phyloP scores from a whole-genome alignment of 2,113 vertebrate species.

The Rhabdomys dilectus region DNA sequence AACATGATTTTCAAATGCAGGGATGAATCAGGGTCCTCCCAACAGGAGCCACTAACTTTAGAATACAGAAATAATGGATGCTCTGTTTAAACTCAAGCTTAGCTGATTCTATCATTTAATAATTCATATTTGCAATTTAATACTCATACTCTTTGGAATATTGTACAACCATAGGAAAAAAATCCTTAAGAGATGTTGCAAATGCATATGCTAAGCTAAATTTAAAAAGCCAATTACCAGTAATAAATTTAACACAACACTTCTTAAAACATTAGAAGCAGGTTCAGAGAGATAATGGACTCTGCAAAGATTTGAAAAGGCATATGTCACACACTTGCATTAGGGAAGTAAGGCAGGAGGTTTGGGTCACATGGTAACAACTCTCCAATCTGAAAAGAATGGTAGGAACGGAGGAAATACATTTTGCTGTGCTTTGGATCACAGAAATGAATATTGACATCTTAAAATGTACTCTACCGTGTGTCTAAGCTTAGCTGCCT shows the following conservation, averaged over 20 bases:
- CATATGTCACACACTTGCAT: neutral
- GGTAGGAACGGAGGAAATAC: neutral
- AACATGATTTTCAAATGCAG: neutral
- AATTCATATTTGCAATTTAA: slow-evolving; percentile 46
- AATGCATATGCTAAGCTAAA: neutral
- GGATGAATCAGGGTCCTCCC: neutral
- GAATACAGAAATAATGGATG: neutral
- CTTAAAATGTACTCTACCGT: neutral
- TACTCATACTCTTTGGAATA: neutral
- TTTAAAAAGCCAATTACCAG: neutral
- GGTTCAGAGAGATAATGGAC: neutral
- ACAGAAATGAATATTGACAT: neutral
- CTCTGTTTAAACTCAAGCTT: slow-evolving; percentile 10
- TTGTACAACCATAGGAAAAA: neutral
- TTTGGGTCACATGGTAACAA: neutral
- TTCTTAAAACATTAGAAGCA: neutral
- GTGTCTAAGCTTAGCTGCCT: neutral
- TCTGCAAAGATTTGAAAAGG: slow-evolving; percentile 15
- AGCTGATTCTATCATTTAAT: neutral
- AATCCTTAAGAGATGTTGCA: neutral
- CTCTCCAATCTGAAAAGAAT: slow-evolving; percentile 6
- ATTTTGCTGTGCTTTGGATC: neutral
- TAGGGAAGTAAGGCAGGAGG: neutral
- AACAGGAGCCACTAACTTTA: neutral
- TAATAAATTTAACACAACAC: neutral